Percentiles rank a stretch among this genome's conserved stretches.
Conservation (phyloP, 2,888 invertebrate genomes). For the Chirona hameri region DNA sequence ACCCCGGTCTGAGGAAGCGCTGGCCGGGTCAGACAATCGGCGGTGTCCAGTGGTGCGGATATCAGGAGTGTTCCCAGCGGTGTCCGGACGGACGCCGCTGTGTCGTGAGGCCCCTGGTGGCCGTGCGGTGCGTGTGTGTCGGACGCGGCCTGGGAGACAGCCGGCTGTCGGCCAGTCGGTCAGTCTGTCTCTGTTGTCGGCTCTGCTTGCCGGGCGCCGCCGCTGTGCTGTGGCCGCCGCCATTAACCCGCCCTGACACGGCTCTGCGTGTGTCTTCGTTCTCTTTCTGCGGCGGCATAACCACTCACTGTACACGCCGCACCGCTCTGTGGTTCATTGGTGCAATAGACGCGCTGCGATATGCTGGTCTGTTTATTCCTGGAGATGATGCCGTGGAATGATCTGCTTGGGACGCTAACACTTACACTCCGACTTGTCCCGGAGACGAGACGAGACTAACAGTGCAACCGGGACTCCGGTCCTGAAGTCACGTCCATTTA, state of each 20-base stretch:
- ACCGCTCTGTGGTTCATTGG: background rate
- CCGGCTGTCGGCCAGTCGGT: background rate
- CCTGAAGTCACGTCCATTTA: no score
- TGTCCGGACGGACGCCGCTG: no score
- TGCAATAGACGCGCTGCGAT: background rate
- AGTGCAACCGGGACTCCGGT: no score
- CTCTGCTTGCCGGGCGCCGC: background rate
- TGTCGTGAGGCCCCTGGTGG: background rate
- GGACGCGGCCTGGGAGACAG: background rate
- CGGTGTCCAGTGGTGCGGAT: no score
- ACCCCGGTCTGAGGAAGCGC: no score
- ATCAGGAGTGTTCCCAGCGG: no score
- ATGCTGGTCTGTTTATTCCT: no score
- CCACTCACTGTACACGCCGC: background rate
- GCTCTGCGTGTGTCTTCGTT: background rate
- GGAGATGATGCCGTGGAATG: no score
- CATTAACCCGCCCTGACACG: background rate
- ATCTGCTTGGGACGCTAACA: no score
- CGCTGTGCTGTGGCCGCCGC: background rate
- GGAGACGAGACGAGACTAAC: no score
- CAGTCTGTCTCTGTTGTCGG: background rate
- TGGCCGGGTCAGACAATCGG: no score
- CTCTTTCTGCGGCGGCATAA: background rate
- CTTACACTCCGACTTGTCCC: no score
- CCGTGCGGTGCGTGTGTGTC: background rate